Evolutionary conservation across 1,140 invertebrate species (phyloP).

Genomic region (Hyphantria cunea): DNA sequence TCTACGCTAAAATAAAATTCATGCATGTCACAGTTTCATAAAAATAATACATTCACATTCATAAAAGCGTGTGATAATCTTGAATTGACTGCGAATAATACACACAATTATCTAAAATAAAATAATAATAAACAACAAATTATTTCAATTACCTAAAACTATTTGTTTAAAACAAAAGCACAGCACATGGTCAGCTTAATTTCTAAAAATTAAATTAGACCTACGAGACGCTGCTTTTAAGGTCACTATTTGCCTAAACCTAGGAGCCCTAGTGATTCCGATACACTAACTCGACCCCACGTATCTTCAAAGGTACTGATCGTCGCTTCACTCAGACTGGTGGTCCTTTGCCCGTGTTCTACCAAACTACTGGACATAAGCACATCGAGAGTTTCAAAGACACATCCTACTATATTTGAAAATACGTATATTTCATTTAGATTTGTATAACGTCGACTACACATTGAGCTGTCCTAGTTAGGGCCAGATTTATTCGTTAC

Average conservation of each 20-base stretch:
- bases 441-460: slow-evolving; percentile 60
- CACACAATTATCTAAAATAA: slow-evolving; percentile 56
- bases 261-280: slow-evolving; percentile 67
- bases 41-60: slow-evolving; percentile 47
- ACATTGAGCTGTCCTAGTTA: slow-evolving; percentile 74
- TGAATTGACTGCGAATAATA: slow-evolving; percentile 78
- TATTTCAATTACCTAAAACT: slow-evolving; percentile 73
- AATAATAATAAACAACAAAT: slow-evolving; percentile 72
- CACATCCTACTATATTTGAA: slow-evolving; percentile 73
- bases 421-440: slow-evolving; percentile 60
- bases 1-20: slow-evolving; percentile 52
- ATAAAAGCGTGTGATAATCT: slow-evolving; percentile 60
- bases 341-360: slow-evolving; percentile 49
- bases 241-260: slow-evolving; percentile 70
- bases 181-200: slow-evolving; percentile 80
- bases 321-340: slow-evolving; percentile 31
- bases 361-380: slow-evolving; percentile 75
- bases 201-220: slow-evolving; percentile 74
- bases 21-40: slow-evolving; percentile 48
- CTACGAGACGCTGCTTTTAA: slow-evolving; percentile 62
- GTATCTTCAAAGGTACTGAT: slow-evolving; percentile 8
- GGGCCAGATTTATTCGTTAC: slow-evolving; percentile 50
- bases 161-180: slow-evolving; percentile 79
- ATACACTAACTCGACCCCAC: slow-evolving; percentile 21
- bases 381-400: slow-evolving; percentile 79